Conservation (phyloP, 2,797 vertebrate species). For the Okamejei kenojei region DNA sequence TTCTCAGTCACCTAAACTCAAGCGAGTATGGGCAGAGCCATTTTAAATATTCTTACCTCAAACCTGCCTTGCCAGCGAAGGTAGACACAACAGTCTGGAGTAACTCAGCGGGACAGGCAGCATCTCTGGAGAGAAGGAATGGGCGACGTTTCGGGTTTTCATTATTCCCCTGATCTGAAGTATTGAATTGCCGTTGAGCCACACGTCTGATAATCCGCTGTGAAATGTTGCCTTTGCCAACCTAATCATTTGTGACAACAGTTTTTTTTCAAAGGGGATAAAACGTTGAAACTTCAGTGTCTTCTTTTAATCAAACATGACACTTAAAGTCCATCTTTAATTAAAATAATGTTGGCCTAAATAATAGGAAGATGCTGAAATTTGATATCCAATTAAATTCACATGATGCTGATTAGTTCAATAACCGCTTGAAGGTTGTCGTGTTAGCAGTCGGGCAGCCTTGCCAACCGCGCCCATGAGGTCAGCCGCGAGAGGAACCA, state of each 20-base stretch:
- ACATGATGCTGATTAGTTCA: background rate
- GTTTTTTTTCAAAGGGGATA: background rate
- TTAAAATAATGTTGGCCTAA: conserved; percentile 19
- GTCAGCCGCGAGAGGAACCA: no score
- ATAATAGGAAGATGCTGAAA: background rate
- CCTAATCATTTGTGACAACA: background rate
- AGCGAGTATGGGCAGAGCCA: no score
- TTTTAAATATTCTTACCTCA: no score
- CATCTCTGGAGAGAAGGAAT: no score
- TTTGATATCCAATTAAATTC: background rate
- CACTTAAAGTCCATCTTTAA: conserved; percentile 2
- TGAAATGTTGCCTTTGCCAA: background rate
- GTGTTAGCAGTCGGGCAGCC: background rate
- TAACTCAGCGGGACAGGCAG: no score
- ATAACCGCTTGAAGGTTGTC: background rate
- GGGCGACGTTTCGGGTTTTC: no score
- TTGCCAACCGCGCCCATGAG: no score
- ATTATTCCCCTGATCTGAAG: background rate
- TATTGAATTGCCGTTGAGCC: background rate
- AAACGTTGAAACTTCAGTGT: background rate
- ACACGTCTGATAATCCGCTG: background rate
- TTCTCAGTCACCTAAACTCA: no score
- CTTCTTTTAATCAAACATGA: conserved; percentile 18
- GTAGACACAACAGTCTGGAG: no score
- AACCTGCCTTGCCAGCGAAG: no score